Evolutionary conservation across 2,113 vertebrate species (phyloP).

Genomic region (Hyperopisus bebe): DNA sequence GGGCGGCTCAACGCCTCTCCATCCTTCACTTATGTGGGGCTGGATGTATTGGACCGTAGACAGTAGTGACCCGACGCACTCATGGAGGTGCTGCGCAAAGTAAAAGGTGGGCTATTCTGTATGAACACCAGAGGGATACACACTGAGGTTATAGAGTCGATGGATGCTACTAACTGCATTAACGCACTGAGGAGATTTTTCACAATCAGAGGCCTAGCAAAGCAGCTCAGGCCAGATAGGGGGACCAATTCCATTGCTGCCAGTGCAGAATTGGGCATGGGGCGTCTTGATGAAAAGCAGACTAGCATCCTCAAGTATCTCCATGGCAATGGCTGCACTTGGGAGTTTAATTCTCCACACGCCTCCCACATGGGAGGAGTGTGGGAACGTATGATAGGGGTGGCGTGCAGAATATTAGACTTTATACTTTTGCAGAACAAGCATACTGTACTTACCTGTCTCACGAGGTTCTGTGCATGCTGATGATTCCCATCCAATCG

Average conservation of each 20-base stretch:
- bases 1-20: too few species aligned
- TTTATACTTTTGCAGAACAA: not conserved
- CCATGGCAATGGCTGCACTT: not conserved
- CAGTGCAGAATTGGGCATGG: not conserved
- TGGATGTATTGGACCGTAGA: not conserved
- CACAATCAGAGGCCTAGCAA: not conserved
- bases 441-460: not conserved
- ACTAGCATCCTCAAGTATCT: too few species aligned
- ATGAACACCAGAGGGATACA: not conserved
- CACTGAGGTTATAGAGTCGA: not conserved
- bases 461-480: slow-evolving; percentile 2
- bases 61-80: not conserved
- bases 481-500: slow-evolving; percentile 6
- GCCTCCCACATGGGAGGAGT: not conserved
- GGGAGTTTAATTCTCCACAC: not conserved
- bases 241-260: not conserved
- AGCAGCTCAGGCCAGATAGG: not conserved
- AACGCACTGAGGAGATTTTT: not conserved
- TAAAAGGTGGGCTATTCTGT: not conserved
- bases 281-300: not conserved
- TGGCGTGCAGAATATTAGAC: not conserved
- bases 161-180: not conserved
- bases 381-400: not conserved
- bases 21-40: not conserved
- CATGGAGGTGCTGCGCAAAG: not conserved